These are phyloP conservation scores for Epizoanthus ramosus DNA, from an alignment of 92 coral and sea anemone genomes.

Conservation along the genomic window DNA sequence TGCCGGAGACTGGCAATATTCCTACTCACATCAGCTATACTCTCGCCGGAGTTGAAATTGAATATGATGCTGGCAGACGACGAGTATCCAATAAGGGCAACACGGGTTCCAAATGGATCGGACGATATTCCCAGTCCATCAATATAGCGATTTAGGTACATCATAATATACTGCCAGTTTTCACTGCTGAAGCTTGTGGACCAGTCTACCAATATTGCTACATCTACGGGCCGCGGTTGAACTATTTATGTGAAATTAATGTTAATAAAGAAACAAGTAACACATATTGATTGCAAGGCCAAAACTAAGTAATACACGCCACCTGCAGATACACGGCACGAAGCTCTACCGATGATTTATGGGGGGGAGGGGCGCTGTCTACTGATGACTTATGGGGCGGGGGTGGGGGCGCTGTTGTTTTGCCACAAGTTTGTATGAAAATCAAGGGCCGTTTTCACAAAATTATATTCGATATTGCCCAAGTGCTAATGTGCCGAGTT, in stretches of 20 bases:
- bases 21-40: background rate
- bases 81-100: conserved; percentile 29
- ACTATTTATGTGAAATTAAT: background rate
- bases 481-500: too few relatives aligned
- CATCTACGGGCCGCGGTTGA: conserved; percentile 24
- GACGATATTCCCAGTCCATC: background rate
- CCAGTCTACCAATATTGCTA: conserved; percentile 14
- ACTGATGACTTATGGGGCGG: too few relatives aligned
- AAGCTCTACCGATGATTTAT: too few relatives aligned
- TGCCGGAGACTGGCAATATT: background rate
- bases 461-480: too few relatives aligned
- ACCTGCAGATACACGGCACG: too few relatives aligned
- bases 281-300: background rate
- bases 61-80: conserved; percentile 4
- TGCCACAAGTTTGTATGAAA: too few relatives aligned
- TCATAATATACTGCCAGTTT: conserved; percentile 15
- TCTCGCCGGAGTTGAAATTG: conserved; percentile 17
- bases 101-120: conserved; percentile 15
- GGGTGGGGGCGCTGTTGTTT: too few relatives aligned
- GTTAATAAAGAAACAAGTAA: background rate
- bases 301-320: background rate
- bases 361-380: too few relatives aligned
- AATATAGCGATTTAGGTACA: conserved; percentile 11
- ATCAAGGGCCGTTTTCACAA: too few relatives aligned
- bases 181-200: conserved; percentile 1